Evolutionary conservation across 2,113 vertebrate genomes (phyloP), one percentile per base, ranked within the genome.

Genomic region (Neotragus pygmaeus): DNA sequence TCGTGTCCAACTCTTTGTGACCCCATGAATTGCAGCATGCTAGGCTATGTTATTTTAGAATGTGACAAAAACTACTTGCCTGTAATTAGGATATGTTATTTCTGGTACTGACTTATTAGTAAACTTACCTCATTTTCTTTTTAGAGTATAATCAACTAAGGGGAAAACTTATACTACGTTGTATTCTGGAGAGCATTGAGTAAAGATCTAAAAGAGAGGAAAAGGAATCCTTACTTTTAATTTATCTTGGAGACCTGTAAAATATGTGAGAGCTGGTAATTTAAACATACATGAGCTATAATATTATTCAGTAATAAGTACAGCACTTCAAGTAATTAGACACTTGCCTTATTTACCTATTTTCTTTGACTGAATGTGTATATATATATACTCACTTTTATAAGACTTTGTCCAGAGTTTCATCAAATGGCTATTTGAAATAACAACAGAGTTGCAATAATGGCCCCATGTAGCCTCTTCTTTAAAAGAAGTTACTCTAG

Each of bases 361-460:
- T 86, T 85, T 82, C 33, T 75, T 23, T 58, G 39, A 30, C 75
- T 66, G 27, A 93, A 83, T 13, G 83, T 84, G 45, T 64, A n/a
- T 91, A 66, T 15, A 81, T 7, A 80, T 19, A 85, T n/a, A n/a
- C 39, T 47, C 14, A 47, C 11, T 78, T 60, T 78, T 21, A 85
- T 60, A 7, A 88, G 27, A 43, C 3, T 73, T 94, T 93, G 30
- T 80, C 5, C 45, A 93, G 11, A 21, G 28, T 33, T 11, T 91
- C 45, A 88, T 85, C 14, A 93, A 95, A 57, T n/a, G 57, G 11
- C 36, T 92, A 84, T 39, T 17, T 96, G 53, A 87, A 95, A 91
- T 90, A 85, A 96, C 39, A 53, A 95, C 10, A 85, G 21, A 81
- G 13, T 88, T 95, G 10, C 39, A 95, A 57, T 91, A 92, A 92